Conservation (phyloP, 2,113 vertebrate genomes). For the Athene noctua region DNA sequence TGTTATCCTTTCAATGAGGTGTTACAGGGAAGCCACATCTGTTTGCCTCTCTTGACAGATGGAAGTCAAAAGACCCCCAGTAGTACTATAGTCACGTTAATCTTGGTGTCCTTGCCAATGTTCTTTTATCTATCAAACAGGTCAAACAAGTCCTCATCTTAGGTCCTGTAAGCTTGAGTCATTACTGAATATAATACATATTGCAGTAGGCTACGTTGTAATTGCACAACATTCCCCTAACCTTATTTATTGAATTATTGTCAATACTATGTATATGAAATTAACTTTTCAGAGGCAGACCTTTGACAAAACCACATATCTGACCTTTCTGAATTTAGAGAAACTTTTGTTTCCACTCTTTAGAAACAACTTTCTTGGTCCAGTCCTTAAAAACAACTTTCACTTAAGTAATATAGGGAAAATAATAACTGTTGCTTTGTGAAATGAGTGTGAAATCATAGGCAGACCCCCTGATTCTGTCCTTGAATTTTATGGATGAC, state of each 20-base stretch:
- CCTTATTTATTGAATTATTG: not conserved
- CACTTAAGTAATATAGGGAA: not conserved
- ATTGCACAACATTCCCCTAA: not conserved
- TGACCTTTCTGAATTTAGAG: not conserved
- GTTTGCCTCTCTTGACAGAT: constrained; percentile 45
- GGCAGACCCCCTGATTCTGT: not conserved
- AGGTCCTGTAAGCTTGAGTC: not conserved
- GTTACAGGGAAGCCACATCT: constrained; percentile 34
- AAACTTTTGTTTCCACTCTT: not conserved
- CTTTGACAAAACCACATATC: not conserved
- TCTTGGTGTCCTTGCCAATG: not conserved
- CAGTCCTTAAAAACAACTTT: not conserved
- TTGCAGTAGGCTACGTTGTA: not conserved
- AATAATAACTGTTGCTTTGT: not conserved
- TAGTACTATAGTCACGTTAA: not conserved
- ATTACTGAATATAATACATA: not conserved
- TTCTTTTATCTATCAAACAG: not conserved
- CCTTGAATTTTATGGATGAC: not conserved
- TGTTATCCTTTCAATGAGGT: constrained; percentile 36
- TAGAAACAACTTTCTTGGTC: not conserved
- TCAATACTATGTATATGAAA: not conserved
- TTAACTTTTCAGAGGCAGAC: not conserved
- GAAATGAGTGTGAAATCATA: not conserved
- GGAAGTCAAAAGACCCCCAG: constrained; percentile 37
- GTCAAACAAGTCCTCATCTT: not conserved